A percentile compares a stretch with the other conserved stretches of the same genome.
phyloP scores from a whole-genome alignment of 2,888 invertebrate species.

The Antitype chi region DNA sequence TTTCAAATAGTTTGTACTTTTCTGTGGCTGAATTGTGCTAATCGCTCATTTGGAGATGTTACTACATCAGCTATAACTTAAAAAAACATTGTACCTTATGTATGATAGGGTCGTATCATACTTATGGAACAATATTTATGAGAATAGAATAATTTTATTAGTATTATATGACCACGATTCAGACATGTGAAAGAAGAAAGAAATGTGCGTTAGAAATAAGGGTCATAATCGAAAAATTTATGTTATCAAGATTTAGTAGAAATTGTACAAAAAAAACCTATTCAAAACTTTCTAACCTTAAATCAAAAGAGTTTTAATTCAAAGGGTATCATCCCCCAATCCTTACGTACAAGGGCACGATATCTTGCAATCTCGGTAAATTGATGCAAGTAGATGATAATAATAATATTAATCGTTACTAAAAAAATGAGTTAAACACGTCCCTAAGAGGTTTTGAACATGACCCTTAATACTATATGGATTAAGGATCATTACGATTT shows the following conservation, averaged over 20 bases:
- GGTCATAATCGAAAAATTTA: too few relatives aligned
- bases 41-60: background rate
- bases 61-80: background rate
- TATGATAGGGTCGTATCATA: too few relatives aligned
- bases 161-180: too few relatives aligned
- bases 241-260: too few relatives aligned
- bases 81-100: background rate
- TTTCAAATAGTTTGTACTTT: background rate
- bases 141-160: too few relatives aligned
- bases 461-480: background rate
- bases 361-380: background rate
- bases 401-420: background rate
- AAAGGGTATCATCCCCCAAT: too few relatives aligned
- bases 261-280: too few relatives aligned
- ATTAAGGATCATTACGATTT: background rate
- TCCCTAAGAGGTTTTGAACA: background rate
- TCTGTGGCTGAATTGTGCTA: background rate
- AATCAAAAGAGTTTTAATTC: too few relatives aligned
- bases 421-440: background rate
- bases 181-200: too few relatives aligned
- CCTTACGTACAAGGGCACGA: background rate
- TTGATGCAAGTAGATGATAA: background rate
- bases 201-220: too few relatives aligned
- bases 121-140: too few relatives aligned
- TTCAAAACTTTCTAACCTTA: too few relatives aligned